Conservation (phyloP, 1,140 invertebrate species). For the Brachionus koreanus region DNA sequence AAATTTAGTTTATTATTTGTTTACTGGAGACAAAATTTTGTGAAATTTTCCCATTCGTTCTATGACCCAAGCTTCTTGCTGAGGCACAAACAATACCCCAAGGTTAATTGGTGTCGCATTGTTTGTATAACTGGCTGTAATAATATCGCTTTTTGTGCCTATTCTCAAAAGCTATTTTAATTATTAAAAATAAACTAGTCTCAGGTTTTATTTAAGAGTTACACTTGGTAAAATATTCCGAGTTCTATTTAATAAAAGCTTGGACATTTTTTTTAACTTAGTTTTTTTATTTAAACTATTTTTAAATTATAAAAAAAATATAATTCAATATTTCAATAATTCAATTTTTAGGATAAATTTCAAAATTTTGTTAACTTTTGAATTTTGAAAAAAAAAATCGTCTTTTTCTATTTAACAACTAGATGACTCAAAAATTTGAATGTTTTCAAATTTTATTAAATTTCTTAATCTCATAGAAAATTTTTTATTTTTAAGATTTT, state of each 20-base stretch:
- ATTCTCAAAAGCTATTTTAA: neutral
- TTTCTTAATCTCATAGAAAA: too few relatives aligned
- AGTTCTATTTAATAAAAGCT: neutral
- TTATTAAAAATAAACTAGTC: neutral
- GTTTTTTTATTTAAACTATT: neutral
- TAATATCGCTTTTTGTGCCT: neutral
- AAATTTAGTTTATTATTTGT: conserved; percentile 40
- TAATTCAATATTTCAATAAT: neutral
- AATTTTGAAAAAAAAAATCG: too few relatives aligned
- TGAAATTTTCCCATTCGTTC: conserved; percentile 97
- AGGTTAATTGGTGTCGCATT: conserved; percentile 73
- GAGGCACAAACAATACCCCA: conserved; percentile 92
- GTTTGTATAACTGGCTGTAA: neutral
- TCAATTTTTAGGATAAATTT: neutral
- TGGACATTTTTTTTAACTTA: neutral
- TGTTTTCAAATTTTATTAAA: too few relatives aligned
- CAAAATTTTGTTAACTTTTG: neutral
- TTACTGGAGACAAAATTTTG: conserved; percentile 77
- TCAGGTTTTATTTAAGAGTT: neutral
- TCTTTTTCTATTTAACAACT: too few relatives aligned
- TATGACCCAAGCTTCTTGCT: conserved; percentile 97
- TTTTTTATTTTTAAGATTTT: too few relatives aligned
- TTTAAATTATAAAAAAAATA: neutral
- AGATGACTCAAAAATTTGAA: too few relatives aligned
- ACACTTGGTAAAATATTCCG: neutral